Evolutionary conservation across 2,888 invertebrate species (phyloP), one percentile per base, ranked within the genome.

Genomic region (Polyommatus iphigenia): DNA sequence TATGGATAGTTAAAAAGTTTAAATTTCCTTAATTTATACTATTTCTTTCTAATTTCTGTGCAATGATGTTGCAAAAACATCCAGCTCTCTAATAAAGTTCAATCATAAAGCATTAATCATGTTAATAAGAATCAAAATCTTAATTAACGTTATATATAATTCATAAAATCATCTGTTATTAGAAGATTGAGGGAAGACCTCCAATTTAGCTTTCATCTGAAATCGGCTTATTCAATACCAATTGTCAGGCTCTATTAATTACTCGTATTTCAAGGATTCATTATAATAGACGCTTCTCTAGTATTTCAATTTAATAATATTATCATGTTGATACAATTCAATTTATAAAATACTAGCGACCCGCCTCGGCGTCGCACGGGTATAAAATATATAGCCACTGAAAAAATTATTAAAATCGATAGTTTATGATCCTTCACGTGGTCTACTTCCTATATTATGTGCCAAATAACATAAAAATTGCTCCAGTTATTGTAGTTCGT

Each of bases 201-300:
- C 15, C 29, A 67, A 67, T 67, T 67, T 67, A 2, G 67, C 29
- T 32, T 32, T 67, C 67, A 67, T 67, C 67, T 32, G 13, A 67
- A 67, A 32, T 67, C 67, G 67, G 67, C 67, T 67, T 67, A 67
- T 67, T 67, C 67, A 67, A 67, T 67, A 67, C 32, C 67, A 32
- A 67, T 67, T 67, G 67, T 67, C 67, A 67, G 67, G n/a, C n/a
- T n/a, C 20, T 32, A 67, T 32, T 67, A 67, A 67, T 67, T 67
- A n/a, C n/a, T n/a, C n/a, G n/a, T n/a, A 67, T 67, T 67, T 32
- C 67, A 29, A 67, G 29, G 67, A 29, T 32, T 67, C 29, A 67
- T 67, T 29, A 67, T 18, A 62, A 62, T 62, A 67, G 67, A 7
- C 67, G 29, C 29, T 67, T 13, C 20, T 20, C 3, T 62, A 67